phyloP scores from a whole-genome alignment of 2,797 vertebrate genomes.

The Lerista edwardsae region DNA sequence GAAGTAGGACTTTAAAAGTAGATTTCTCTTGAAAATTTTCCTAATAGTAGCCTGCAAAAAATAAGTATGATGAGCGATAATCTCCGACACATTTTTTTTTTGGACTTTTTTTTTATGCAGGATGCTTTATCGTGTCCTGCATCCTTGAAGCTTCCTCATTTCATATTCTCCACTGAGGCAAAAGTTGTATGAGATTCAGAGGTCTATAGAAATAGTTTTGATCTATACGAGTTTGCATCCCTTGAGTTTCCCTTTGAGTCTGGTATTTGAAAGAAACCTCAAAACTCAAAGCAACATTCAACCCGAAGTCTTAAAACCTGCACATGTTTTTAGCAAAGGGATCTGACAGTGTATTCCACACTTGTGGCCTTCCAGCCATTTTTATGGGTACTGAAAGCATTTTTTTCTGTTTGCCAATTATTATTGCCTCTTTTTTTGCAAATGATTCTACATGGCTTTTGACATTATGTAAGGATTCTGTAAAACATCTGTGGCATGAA shows the following conservation, averaged over 20 bases:
- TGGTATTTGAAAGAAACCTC: constrained; percentile 22
- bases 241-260: constrained; percentile 7
- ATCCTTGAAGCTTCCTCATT: constrained; percentile 54
- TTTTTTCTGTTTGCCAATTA: background rate
- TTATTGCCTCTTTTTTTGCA: background rate
- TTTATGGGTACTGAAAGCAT: background rate
- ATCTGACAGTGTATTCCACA: background rate
- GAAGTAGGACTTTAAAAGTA: constrained; percentile 45
- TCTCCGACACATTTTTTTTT: constrained; percentile 46
- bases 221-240: constrained; percentile 15
- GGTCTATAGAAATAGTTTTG: constrained; percentile 20
- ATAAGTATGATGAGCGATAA: constrained; percentile 46
- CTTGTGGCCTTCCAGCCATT: background rate
- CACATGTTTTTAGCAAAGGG: background rate
- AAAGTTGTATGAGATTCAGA: background rate
- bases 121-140: constrained; percentile 42
- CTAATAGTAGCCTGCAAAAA: constrained; percentile 14
- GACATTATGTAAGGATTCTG: background rate
- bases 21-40: constrained; percentile 38
- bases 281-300: constrained; percentile 34
- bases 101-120: constrained; percentile 31
- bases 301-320: constrained; percentile 1
- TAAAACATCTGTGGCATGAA: background rate
- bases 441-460: background rate
- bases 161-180: constrained; percentile 55